Conservation (phyloP, 2,888 invertebrate genomes). For the Vandiemenella viatica region DNA sequence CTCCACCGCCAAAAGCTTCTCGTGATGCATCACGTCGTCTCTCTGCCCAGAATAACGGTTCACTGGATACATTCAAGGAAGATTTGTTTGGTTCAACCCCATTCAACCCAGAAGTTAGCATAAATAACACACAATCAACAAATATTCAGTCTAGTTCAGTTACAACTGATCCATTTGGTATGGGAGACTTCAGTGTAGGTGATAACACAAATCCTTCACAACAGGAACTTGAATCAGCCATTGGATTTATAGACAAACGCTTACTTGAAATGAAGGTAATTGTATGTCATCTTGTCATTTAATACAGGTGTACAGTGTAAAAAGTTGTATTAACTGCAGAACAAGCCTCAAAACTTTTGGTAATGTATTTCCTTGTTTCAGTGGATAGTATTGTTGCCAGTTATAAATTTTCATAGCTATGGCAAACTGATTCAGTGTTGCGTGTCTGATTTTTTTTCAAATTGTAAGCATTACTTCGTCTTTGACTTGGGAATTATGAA, state of each 20-base stretch:
- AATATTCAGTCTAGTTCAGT: conserved; percentile 21
- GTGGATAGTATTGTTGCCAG: too few species aligned
- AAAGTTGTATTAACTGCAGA: too few species aligned
- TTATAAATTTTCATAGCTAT: too few species aligned
- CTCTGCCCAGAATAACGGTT: conserved; percentile 6
- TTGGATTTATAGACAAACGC: conserved; percentile 64
- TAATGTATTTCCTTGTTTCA: too few species aligned
- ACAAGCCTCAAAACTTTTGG: too few species aligned
- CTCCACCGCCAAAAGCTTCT: conserved; percentile 72
- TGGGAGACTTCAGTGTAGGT: conserved; percentile 48
- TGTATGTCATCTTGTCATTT: conserved; percentile 14
- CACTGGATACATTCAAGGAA: conserved; percentile 29
- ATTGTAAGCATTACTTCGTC: too few species aligned
- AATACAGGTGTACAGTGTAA: too few species aligned
- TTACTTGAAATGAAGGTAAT: conserved; percentile 77
- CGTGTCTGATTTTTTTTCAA: too few species aligned
- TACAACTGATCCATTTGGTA: conserved; percentile 63
- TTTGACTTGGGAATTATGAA: too few species aligned
- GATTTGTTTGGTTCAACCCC: conserved; percentile 72
- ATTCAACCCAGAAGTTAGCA: conserved; percentile 33
- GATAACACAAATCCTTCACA: conserved; percentile 27
- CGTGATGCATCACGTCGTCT: conserved; percentile 31
- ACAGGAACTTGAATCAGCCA: conserved; percentile 53
- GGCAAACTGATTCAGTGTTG: too few species aligned
- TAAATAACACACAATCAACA: not conserved